Percentiles rank a stretch among this genome's conserved stretches.
Evolutionary conservation across 1,140 invertebrate genomes (phyloP).

Genomic region (Drosophila bocqueti): DNA sequence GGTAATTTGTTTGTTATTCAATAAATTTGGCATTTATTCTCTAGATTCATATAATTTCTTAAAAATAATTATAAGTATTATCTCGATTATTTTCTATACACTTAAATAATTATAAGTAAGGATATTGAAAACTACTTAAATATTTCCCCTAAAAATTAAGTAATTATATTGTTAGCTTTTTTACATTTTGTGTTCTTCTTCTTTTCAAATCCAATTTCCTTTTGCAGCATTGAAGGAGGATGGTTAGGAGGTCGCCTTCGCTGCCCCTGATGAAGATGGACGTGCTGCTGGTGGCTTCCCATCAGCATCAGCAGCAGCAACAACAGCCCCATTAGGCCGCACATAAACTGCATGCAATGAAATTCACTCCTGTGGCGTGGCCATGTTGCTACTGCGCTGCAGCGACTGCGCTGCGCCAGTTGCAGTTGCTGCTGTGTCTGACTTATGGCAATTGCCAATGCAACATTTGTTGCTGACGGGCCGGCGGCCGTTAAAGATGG

Average conservation of each 20-base stretch:
- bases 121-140: not conserved
- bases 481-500: constrained; percentile 31
- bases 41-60: too few relatives aligned
- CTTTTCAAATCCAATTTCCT: too few relatives aligned
- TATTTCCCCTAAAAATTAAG: not conserved
- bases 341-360: constrained; percentile 79
- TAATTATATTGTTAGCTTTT: not conserved
- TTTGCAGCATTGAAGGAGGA: constrained; percentile 47
- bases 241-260: constrained; percentile 15
- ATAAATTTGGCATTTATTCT: too few relatives aligned
- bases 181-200: not conserved
- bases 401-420: constrained; percentile 22
- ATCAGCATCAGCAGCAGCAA: constrained; percentile 56
- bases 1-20: too few relatives aligned
- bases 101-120: not conserved
- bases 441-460: constrained; percentile 84
- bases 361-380: constrained; percentile 76
- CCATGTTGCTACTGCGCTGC: constrained; percentile 75
- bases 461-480: constrained; percentile 75
- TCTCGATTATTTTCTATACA: not conserved
- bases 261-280: constrained; percentile 78
- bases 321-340: constrained; percentile 77
- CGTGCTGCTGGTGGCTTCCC: constrained; percentile 80
- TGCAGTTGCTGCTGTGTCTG: constrained; percentile 57
- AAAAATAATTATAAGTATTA: too few relatives aligned